Conservation (phyloP, 1,140 invertebrate species). For the Polypedilum pembai region DNA sequence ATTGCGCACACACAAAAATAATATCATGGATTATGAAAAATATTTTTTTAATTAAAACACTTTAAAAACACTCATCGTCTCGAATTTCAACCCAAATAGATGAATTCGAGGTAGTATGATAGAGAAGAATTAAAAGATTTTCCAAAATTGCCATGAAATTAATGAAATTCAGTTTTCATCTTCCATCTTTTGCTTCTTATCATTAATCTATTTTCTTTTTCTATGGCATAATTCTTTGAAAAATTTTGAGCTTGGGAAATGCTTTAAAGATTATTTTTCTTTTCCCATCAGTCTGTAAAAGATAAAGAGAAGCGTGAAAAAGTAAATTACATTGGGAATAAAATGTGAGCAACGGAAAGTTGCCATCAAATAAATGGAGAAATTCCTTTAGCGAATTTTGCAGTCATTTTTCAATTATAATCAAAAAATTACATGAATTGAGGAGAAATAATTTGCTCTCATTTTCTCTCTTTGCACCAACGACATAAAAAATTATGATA, state of each 20-base stretch:
- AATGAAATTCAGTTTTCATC: neutral
- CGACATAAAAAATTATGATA: constrained; percentile 27
- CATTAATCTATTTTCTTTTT: too few relatives aligned
- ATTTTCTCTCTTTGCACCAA: neutral
- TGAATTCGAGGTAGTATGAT: neutral
- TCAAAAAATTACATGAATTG: neutral
- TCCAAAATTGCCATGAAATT: neutral
- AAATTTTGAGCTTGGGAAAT: neutral
- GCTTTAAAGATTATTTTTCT: neutral
- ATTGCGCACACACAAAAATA: too few relatives aligned
- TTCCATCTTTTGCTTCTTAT: neutral
- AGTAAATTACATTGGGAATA: too few relatives aligned
- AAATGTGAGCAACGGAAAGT: too few relatives aligned
- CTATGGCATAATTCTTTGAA: neutral
- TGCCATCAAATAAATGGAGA: too few relatives aligned
- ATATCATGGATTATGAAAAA: too few relatives aligned
- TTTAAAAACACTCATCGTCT: too few relatives aligned
- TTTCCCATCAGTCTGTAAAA: too few relatives aligned
- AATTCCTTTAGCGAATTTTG: neutral
- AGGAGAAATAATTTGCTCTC: neutral
- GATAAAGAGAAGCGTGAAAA: too few relatives aligned
- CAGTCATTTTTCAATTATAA: constrained; percentile 6
- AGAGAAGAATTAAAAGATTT: neutral
- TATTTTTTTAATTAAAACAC: too few relatives aligned
- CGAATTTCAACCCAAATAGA: too few relatives aligned